A percentile compares a stretch with the other conserved stretches of the same genome.
phyloP scores from a whole-genome alignment of 2,888 invertebrate genomes.

The Euspilapteryx auroguttella region DNA sequence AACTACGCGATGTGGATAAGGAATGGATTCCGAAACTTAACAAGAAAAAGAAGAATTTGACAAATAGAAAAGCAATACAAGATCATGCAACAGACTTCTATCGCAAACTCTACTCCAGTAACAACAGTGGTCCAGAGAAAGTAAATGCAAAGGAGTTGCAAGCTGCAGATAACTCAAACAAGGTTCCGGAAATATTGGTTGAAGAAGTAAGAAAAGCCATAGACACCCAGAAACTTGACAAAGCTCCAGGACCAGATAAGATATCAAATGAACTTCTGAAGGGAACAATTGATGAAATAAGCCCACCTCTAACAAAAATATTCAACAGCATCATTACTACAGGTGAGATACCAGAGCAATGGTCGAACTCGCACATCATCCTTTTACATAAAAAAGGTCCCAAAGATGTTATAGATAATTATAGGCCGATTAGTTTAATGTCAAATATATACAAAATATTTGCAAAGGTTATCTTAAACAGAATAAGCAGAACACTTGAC shows the following conservation, averaged over 20 bases:
- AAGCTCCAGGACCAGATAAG: constrained; percentile 5
- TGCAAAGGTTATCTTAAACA: no score
- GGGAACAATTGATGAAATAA: constrained; percentile 3
- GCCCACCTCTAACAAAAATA: constrained; percentile 3
- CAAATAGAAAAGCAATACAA: not conserved
- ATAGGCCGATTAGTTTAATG: no score
- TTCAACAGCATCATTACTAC: constrained; percentile 5
- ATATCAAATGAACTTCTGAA: constrained; percentile 8
- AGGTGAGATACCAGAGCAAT: no score
- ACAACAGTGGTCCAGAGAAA: not conserved
- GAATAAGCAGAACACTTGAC: no score
- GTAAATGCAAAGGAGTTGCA: not conserved
- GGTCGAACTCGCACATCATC: no score
- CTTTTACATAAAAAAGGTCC: no score
- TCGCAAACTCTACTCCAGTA: not conserved
- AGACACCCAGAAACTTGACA: no score
- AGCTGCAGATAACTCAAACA: not conserved
- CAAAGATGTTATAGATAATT: no score
- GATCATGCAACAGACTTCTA: constrained; percentile 2
- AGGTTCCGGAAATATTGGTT: not conserved
- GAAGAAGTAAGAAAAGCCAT: constrained; percentile 1
- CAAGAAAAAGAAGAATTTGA: not conserved
- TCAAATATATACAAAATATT: no score
- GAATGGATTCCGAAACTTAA: constrained; percentile 3
- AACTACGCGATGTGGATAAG: not conserved